A percentile compares a stretch with the other conserved stretches of the same genome.
Evolutionary conservation across 2,113 vertebrate species (phyloP).

Genomic region (Sylvia atricapilla): DNA sequence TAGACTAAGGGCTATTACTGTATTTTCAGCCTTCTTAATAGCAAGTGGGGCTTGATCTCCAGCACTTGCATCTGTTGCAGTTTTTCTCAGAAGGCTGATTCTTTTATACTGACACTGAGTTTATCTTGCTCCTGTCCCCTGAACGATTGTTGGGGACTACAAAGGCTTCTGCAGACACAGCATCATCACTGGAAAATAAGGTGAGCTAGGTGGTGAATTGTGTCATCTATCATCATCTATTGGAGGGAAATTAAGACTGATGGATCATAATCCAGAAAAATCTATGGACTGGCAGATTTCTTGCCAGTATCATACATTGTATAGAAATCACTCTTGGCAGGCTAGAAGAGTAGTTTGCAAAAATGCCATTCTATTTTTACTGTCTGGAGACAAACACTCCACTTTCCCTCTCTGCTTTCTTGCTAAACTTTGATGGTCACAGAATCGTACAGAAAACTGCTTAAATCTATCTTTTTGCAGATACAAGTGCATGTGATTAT

Average conservation of each 20-base stretch:
- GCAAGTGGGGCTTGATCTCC: not conserved
- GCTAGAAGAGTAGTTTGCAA: not conserved
- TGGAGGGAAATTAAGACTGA: not conserved
- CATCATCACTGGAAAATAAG: not conserved
- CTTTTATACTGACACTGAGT: not conserved
- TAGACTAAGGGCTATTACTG: not conserved
- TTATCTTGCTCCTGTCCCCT: not conserved
- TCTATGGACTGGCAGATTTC: not conserved
- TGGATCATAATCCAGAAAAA: not conserved
- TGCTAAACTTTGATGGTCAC: not conserved
- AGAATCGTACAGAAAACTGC: not conserved
- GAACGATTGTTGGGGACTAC: accelerated
- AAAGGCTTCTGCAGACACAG: not conserved
- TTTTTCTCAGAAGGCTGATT: not conserved
- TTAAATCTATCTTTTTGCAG: not conserved
- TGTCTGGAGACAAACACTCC: not conserved
- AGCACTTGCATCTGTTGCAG: accelerated
- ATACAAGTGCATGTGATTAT: not conserved
- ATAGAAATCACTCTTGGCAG: not conserved
- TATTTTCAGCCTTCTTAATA: not conserved
- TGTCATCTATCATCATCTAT: not conserved
- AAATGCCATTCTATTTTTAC: not conserved
- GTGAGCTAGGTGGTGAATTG: not conserved
- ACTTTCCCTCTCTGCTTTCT: not conserved
- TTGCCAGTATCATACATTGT: not conserved